Base-by-base conservation (phyloP, 1,140 invertebrate genomes). In the Apis dorsata region DNA sequence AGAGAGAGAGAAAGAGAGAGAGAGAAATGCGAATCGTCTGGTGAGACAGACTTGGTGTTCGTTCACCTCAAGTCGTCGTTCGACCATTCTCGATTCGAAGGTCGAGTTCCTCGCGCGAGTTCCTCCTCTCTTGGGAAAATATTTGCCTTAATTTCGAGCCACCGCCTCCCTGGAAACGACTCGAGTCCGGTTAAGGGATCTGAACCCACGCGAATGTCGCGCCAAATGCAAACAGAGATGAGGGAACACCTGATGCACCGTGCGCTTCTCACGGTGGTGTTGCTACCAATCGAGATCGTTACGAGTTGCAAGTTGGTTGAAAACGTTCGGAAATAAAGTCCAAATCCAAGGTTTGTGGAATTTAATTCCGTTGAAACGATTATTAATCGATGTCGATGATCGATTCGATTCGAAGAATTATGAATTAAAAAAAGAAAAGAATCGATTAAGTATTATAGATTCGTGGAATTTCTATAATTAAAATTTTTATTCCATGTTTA, bases 91-190 rank as follows among this genome's bases (percentile, higher is more conserved):
- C 72, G 70, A 78, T 85, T 74, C 59, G 81, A 71, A 86, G 73
- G 57, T 69, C 44, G 63, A 44, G 34, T 7, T 34, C 34, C 60
- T 49, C 69, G 73, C 72, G 66, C 57, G 63, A 81, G 73, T 86
- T 83, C 69, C 77, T 57, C 28, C 34, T 62, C 15, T 24, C 62
- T 59, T 83, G 60, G 66, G 74, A 80, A 87, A 86, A 87, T 87
- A 87, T 87, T 87, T 86, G 71, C 85, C 78, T 83, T 84, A 83
- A 83, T 87, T 87, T 86, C 66, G 69, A 86, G 59, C 62, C 55
- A 7, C 17, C 78, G 34, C 24, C 19, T 44, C 19, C 15, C 12
- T 10, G 10, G 79, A 53, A 66, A 81, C 80, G 73, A 81, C 76
- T 81, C 73, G 80, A 81, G 76, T 15, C 63, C 44, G 8, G 15